These are phyloP conservation scores for Drosophila sp. DNA, from an alignment of 1,140 invertebrate genomes.

Conservation along the genomic window DNA sequence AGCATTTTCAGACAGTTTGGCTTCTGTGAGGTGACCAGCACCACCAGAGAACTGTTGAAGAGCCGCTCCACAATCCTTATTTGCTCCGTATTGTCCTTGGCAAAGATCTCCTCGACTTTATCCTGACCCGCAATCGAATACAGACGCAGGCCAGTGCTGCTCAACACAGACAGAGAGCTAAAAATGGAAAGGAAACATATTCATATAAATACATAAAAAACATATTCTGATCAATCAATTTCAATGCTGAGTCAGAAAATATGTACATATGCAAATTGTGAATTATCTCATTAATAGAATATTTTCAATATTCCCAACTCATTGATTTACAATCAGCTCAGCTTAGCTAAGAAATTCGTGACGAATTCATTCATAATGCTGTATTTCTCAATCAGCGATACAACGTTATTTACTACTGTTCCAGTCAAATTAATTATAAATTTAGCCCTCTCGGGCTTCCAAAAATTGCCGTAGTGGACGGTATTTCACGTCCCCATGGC, in stretches of 20 bases:
- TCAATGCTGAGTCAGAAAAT: too few species aligned
- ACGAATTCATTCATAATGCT: too few species aligned
- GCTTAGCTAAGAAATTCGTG: too few species aligned
- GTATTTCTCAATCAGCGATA: too few species aligned
- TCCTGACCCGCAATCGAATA: conserved; percentile 73
- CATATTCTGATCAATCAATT: too few species aligned
- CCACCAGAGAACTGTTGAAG: conserved; percentile 83
- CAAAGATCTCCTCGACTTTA: conserved; percentile 82
- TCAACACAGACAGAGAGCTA: conserved; percentile 77
- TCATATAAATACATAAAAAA: neutral
- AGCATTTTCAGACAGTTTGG: conserved; percentile 89
- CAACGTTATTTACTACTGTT: too few species aligned
- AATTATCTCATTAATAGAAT: too few species aligned
- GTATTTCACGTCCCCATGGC: conserved; percentile 96
- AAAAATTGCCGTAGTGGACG: conserved; percentile 96
- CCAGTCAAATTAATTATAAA: conserved; percentile 49
- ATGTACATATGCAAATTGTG: too few species aligned
- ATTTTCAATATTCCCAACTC: too few species aligned
- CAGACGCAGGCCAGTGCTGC: conserved; percentile 67
- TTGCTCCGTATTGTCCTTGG: conserved; percentile 80
- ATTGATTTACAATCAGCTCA: too few species aligned
- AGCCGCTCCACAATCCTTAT: conserved; percentile 81
- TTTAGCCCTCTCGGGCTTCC: conserved; percentile 86
- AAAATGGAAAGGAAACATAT: neutral
- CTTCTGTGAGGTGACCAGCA: conserved; percentile 80